Evolutionary conservation across 2,113 vertebrate genomes (phyloP), one percentile per base, ranked within the genome.

Genomic region (Heterotilapia buettikoferi): DNA sequence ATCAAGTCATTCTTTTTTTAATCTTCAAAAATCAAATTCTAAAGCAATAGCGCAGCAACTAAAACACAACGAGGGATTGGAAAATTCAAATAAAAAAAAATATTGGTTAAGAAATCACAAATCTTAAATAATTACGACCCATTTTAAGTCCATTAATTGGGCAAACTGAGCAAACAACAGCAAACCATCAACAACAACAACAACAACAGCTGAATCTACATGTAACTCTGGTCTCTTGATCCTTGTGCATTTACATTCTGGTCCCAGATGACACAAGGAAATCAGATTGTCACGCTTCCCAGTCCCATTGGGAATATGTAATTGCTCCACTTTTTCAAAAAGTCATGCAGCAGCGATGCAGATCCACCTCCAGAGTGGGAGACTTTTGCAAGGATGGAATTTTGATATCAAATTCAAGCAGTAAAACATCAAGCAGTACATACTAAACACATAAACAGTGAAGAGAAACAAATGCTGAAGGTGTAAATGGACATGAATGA

Each of bases 401-500:
- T 53, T 36, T 12, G 5, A 82, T 89, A 53, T 47, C 76, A 33
- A 14, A 90, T 56, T 83, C 57, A 6, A 33, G 84, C 47, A 14
- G 73, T 29, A 29, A 61, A 53, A 29, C 73, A 79, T 87, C 53
- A 59, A 21, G 31, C 31, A 12, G 66, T 19, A 40, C 9, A 11
- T 53, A 78, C 61, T 89, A 45, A 80, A 80, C 18, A 9, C 54
- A 56, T 40, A 50, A 57, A 45, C 16, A 6, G 61, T 2, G 18
- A 52, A 38, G 78, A 50, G 43, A 73, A 40, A 38, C 76, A 87
- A 53, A 80, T 89, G 68, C 68, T 3, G 40, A 0, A 18, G 80
- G 86, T 89, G 57, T 85, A 89, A 91, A 92, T 91, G 68, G 68
- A 80, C 76, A 66, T 73, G 66, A 61, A 89, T 40, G 61, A 82